Percentiles rank a stretch among this genome's conserved stretches.
phyloP scores from a whole-genome alignment of 2,888 invertebrate genomes.

The Nemotelus pantherinus region DNA sequence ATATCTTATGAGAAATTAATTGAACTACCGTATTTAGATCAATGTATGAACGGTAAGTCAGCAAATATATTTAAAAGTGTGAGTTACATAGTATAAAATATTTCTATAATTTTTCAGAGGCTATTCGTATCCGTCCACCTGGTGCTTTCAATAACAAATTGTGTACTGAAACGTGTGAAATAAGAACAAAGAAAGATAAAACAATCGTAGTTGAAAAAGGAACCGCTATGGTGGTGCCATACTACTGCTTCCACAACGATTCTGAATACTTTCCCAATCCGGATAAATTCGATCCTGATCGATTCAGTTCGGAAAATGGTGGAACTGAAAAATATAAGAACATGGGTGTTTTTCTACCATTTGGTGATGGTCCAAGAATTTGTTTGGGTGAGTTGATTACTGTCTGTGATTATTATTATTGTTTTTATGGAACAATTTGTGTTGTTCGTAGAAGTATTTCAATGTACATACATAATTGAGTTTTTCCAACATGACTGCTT shows the following conservation, averaged over 20 bases:
- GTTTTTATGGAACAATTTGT: neutral
- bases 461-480: no score
- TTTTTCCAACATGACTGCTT: no score
- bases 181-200: constrained; percentile 55
- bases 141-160: constrained; percentile 54
- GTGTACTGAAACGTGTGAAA: constrained; percentile 54
- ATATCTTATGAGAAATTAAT: constrained; percentile 55
- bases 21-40: constrained; percentile 57
- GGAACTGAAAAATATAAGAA: constrained; percentile 58
- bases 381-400: constrained; percentile 57
- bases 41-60: constrained; percentile 56
- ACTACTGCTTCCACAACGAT: constrained; percentile 57
- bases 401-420: neutral
- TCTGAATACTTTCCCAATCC: constrained; percentile 57
- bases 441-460: no score
- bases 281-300: constrained; percentile 58
- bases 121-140: constrained; percentile 57
- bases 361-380: constrained; percentile 61
- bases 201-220: constrained; percentile 54
- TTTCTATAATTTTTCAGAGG: constrained; percentile 54
- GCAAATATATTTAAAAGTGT: neutral
- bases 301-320: constrained; percentile 58
- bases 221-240: constrained; percentile 56
- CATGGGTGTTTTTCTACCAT: constrained; percentile 57
- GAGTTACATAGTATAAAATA: neutral